Conservation (phyloP, 2,888 invertebrate species). For the Cerastis leucographa region DNA sequence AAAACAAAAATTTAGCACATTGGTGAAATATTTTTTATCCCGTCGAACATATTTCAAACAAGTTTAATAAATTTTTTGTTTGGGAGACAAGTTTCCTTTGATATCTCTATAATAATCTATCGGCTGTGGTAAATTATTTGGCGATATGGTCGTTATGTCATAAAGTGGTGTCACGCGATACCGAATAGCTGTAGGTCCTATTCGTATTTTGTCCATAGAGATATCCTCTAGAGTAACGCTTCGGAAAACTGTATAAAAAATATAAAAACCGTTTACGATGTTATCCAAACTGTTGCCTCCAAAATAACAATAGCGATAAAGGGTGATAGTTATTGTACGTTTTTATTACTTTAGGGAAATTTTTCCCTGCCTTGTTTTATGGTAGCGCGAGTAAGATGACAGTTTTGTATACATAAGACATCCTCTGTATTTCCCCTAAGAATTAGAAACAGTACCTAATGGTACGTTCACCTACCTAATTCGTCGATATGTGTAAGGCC, state of each 20-base stretch:
- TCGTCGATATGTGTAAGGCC: neutral
- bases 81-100: constrained; percentile 23
- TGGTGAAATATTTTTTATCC: constrained; percentile 6
- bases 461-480: neutral
- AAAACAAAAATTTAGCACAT: neutral
- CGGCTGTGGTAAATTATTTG: constrained; percentile 36
- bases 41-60: constrained; percentile 38
- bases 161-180: constrained; percentile 42
- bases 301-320: constrained; percentile 33
- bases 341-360: constrained; percentile 54
- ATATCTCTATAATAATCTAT: constrained; percentile 25
- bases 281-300: constrained; percentile 22
- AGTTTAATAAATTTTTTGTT: constrained; percentile 33
- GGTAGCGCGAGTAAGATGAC: neutral
- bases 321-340: constrained; percentile 37
- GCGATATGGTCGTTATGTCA: constrained; percentile 20
- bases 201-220: constrained; percentile 29
- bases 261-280: constrained; percentile 52
- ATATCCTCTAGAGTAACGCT: constrained; percentile 44
- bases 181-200: constrained; percentile 25
- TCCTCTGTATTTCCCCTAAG: neutral
- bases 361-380: constrained; percentile 38
- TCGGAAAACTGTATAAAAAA: constrained; percentile 36
- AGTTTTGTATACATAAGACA: neutral
- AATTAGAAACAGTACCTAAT: neutral